Evolutionary conservation across 2,888 invertebrate genomes (phyloP).

Genomic region (Drosophila birchii): DNA sequence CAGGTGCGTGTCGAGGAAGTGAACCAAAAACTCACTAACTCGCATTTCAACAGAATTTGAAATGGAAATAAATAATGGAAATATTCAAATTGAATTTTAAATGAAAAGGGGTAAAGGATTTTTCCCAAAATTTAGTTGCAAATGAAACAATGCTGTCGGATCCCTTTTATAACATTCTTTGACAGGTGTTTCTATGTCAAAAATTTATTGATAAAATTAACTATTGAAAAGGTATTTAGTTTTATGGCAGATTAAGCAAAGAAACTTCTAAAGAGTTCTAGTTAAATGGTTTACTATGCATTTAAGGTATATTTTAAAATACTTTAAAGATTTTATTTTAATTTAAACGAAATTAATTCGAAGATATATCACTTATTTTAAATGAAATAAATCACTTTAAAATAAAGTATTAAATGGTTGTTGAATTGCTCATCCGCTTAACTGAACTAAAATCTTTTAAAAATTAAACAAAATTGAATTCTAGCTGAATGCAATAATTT

Average conservation of each 20-base stretch:
- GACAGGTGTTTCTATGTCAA: neutral
- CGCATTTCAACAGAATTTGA: constrained; percentile 8
- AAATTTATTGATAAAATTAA: neutral
- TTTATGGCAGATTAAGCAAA: neutral
- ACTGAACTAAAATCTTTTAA: no score
- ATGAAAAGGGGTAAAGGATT: constrained; percentile 12
- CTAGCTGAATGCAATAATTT: neutral
- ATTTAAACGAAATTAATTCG: neutral
- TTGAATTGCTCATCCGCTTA: no score
- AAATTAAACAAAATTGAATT: constrained; percentile 1
- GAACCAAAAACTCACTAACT: constrained; percentile 13
- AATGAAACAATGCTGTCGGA: neutral
- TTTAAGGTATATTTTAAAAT: no score
- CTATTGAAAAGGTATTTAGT: neutral
- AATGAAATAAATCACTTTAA: neutral
- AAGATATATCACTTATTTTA: accelerated
- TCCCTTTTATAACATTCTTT: neutral
- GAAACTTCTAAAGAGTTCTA: neutral
- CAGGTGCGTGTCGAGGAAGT: constrained; percentile 14
- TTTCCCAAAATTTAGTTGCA: neutral
- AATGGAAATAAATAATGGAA: constrained; percentile 26
- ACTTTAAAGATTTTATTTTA: neutral
- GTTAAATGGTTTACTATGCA: neutral
- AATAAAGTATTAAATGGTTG: neutral
- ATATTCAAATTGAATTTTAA: constrained; percentile 27